A percentile compares a stretch with the other conserved stretches of the same genome.
Evolutionary conservation across 1,140 invertebrate species (phyloP).

Genomic region (Drosophila navojoa): DNA sequence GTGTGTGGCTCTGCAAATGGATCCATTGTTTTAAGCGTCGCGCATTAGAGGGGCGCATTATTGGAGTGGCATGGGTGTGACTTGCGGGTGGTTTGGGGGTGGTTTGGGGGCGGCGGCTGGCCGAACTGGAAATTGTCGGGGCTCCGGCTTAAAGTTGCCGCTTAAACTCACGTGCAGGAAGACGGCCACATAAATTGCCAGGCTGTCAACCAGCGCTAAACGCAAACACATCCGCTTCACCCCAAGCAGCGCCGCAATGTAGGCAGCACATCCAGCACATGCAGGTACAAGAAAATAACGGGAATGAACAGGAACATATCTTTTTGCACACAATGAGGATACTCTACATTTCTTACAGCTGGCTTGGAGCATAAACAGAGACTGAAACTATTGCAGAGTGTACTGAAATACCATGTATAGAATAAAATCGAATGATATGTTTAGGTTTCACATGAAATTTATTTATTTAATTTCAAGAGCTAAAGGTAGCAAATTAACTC

Average conservation of each 20-base stretch:
- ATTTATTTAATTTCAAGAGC: too few species aligned
- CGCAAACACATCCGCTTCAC: constrained; percentile 65
- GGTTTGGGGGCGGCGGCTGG: neutral
- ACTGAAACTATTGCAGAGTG: too few species aligned
- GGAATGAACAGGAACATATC: constrained; percentile 19
- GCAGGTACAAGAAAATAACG: constrained; percentile 21
- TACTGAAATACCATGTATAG: too few species aligned
- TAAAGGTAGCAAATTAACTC: too few species aligned
- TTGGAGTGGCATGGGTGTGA: neutral
- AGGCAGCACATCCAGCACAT: constrained; percentile 47
- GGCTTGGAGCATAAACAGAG: too few species aligned
- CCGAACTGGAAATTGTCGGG: constrained; percentile 56
- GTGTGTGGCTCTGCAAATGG: constrained; percentile 63
- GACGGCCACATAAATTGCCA: constrained; percentile 71
- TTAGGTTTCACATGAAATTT: too few species aligned
- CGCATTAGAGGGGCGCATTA: constrained; percentile 41
- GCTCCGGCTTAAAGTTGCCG: constrained; percentile 44
- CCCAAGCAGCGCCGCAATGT: constrained; percentile 27
- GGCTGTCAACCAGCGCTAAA: constrained; percentile 70
- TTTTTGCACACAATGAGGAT: constrained; percentile 1
- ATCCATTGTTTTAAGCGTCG: constrained; percentile 64
- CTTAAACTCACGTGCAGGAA: constrained; percentile 56
- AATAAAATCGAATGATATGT: too few species aligned
- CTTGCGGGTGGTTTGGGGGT: too few species aligned
- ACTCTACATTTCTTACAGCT: neutral